phyloP scores from a whole-genome alignment of 2,113 vertebrate genomes.

The Microcebus tavaratra region DNA sequence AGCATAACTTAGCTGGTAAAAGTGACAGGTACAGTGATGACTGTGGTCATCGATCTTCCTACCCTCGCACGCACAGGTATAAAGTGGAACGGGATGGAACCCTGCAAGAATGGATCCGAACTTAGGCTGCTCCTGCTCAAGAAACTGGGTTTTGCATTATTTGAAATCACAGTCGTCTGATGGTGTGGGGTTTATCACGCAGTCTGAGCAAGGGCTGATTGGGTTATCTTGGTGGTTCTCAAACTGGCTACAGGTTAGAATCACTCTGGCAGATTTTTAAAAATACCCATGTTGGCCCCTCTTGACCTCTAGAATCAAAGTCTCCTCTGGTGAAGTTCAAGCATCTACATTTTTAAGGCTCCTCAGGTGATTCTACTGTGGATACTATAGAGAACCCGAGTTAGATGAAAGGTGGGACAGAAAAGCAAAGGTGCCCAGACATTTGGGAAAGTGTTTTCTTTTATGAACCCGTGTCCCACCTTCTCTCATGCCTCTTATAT shows the following conservation, averaged over 20 bases:
- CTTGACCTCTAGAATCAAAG: neutral
- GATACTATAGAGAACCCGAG: neutral
- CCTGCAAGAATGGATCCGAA: conserved; percentile 28
- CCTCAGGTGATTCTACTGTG: neutral
- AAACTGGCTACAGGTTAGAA: neutral
- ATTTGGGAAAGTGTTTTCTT: neutral
- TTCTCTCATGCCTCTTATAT: neutral
- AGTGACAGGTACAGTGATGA: conserved; percentile 43
- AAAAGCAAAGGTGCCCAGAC: neutral
- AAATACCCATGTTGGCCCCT: neutral
- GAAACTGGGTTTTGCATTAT: conserved; percentile 47
- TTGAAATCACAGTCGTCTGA: neutral
- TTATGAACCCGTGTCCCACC: neutral
- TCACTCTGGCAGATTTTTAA: neutral
- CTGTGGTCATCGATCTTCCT: conserved; percentile 56
- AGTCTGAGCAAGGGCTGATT: neutral
- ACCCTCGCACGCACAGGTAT: neutral
- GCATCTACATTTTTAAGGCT: neutral
- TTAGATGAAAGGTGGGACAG: neutral
- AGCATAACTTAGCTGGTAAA: conserved; percentile 54
- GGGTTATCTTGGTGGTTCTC: neutral
- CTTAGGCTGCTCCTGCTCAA: conserved; percentile 60
- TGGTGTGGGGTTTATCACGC: neutral
- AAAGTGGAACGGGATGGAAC: conserved; percentile 13
- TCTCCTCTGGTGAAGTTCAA: neutral